phyloP scores from a whole-genome alignment of 2,888 invertebrate genomes.

The Trachelus stipa region DNA sequence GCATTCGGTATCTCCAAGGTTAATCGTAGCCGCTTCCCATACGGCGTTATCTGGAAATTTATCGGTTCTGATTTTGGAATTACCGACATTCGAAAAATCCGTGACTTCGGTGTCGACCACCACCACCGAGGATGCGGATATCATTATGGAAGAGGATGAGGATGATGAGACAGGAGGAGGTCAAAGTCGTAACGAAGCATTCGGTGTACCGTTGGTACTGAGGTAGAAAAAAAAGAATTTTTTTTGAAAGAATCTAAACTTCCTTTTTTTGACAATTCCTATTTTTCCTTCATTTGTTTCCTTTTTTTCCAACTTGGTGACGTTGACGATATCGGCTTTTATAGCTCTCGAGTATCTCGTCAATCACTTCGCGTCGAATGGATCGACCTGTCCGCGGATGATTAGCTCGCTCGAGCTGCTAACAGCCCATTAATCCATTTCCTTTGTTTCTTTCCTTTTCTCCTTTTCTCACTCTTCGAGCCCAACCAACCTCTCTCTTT shows the following conservation, averaged over 20 bases:
- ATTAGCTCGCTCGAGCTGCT: background rate
- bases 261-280: background rate
- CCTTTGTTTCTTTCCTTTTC: background rate
- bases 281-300: background rate
- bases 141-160: constrained; percentile 36
- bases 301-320: background rate
- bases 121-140: constrained; percentile 35
- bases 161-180: constrained; percentile 18
- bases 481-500: too few relatives aligned
- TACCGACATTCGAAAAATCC: constrained; percentile 63
- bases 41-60: constrained; percentile 85
- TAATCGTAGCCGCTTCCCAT: constrained; percentile 80
- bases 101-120: constrained; percentile 29
- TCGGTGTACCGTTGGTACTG: constrained; percentile 43
- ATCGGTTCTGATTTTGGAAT: constrained; percentile 74
- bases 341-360: background rate
- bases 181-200: constrained; percentile 21
- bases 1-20: constrained; percentile 59
- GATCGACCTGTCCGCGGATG: background rate
- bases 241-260: background rate
- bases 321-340: background rate
- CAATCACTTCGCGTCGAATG: background rate
- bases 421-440: background rate
- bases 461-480: background rate
- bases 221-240: constrained; percentile 36